Base-by-base conservation (phyloP, 2,113 vertebrate species). In the Nansenia antarctica region DNA sequence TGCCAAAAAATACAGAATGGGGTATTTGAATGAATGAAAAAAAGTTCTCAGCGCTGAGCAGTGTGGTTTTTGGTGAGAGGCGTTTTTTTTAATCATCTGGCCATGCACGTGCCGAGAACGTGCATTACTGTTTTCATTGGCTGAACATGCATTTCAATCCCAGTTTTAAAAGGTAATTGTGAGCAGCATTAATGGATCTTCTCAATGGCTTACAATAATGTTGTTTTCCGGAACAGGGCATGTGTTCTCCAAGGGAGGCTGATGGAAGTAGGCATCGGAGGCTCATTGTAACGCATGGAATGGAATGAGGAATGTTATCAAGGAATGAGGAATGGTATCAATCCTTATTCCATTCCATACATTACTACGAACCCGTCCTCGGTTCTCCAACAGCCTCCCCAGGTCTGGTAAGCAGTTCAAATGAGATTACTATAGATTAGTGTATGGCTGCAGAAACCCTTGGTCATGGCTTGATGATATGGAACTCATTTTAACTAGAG, bases 51-150 rank as follows among this genome's bases (percentile, higher is more conserved):
- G 14, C n/a, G 15, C n/a, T 0, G 15, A n/a, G n/a, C n/a, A n/a
- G 18, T 3, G 15, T 49, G 3, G 4, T 7, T 24, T 27, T 47
- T 37, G 2, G 1, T 68, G 27, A 37, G 55, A 53, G 32, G 30
- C 4, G 60, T 76, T 78, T 80, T 45, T 82, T 45, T 82, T 86
- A 76, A 67, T 78, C 63, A 79, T 85, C 66, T 77, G 67, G 62
- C 73, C 67, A 52, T n/a, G 53, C 60, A 39, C 62, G 65, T 68
- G 67, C 59, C 14, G 32, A 67, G 54, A 81, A 73, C 22, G 67
- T 83, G 66, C 58, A 74, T 74, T 57, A 69, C 52, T 27, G 67
- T 80, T 84, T 83, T 53, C 66, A 54, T 54, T 79, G 69, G 78
- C 77, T 9, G 2, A 32, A 62, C 14, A 27, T n/a, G 68, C 67